Evolutionary conservation across 2,113 vertebrate species (phyloP).

Genomic region (Bambusicola thoracicus): DNA sequence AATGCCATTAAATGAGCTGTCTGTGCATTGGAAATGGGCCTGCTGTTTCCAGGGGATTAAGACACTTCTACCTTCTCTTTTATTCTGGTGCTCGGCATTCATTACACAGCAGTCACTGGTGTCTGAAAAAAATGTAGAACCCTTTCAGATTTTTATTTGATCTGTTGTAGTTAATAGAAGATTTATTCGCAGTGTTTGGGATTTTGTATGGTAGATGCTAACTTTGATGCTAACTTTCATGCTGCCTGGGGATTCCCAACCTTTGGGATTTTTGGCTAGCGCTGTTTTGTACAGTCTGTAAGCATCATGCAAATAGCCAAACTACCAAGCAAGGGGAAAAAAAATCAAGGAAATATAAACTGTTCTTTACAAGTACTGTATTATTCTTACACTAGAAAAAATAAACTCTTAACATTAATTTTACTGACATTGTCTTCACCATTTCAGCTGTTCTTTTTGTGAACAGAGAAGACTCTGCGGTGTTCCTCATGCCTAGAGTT

Average conservation of each 20-base stretch:
- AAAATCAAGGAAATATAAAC: background rate
- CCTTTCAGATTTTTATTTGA: background rate
- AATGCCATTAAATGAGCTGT: background rate
- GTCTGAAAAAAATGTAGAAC: background rate
- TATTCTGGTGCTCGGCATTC: background rate
- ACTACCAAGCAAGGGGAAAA: background rate
- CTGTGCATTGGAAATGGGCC: background rate
- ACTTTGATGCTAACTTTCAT: background rate
- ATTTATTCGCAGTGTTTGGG: background rate
- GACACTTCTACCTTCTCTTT: background rate
- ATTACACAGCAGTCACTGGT: background rate
- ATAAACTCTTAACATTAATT: background rate
- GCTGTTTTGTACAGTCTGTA: background rate
- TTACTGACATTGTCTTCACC: background rate
- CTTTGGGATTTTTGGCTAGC: background rate
- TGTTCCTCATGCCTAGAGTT: background rate
- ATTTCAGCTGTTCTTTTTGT: background rate
- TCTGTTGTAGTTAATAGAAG: background rate
- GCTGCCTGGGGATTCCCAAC: background rate
- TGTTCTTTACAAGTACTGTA: background rate
- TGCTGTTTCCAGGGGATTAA: background rate
- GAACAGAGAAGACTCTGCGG: background rate
- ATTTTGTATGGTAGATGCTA: background rate
- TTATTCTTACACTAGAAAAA: background rate
- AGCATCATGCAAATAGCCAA: background rate